Evolutionary conservation across 2,888 invertebrate genomes (phyloP).

Genomic region (Sphaerophoria taeniata): DNA sequence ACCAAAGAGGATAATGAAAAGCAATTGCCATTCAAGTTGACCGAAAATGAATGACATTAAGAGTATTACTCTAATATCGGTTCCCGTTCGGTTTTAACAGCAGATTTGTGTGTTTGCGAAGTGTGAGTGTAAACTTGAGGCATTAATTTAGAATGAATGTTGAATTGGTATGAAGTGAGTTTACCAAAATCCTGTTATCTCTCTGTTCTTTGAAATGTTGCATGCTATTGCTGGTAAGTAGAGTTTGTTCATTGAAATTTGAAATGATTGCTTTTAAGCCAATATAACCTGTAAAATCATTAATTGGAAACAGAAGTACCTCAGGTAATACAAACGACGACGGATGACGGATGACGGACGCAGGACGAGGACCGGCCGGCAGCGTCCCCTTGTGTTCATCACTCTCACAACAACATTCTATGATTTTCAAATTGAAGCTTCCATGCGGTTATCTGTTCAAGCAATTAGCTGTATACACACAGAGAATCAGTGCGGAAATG

Average conservation of each 20-base stretch:
- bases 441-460: conserved; percentile 53
- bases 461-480: conserved; percentile 68
- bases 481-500: conserved; percentile 46
- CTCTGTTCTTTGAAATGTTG: conserved; percentile 22
- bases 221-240: conserved; percentile 41
- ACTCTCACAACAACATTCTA: conserved; percentile 3
- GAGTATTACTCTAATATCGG: conserved; percentile 58
- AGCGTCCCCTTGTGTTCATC: not conserved
- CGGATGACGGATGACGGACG: too few relatives aligned
- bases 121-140: conserved; percentile 41
- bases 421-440: conserved; percentile 46
- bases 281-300: conserved; percentile 24
- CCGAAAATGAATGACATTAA: conserved; percentile 63
- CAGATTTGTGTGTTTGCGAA: conserved; percentile 44
- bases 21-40: conserved; percentile 48
- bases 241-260: conserved; percentile 28
- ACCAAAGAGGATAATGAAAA: conserved; percentile 58
- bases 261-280: conserved; percentile 35
- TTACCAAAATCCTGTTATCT: conserved; percentile 26
- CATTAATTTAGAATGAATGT: conserved; percentile 41
- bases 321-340: conserved; percentile 14
- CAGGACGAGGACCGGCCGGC: too few relatives aligned
- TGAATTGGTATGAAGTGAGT: conserved; percentile 26
- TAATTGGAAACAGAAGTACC: conserved; percentile 44
- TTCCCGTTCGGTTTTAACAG: conserved; percentile 33